Percentiles rank a stretch among this genome's conserved stretches.
These are phyloP conservation scores for Popillia japonica DNA, from an alignment of 1,140 invertebrate genomes.

Conservation along the genomic window DNA sequence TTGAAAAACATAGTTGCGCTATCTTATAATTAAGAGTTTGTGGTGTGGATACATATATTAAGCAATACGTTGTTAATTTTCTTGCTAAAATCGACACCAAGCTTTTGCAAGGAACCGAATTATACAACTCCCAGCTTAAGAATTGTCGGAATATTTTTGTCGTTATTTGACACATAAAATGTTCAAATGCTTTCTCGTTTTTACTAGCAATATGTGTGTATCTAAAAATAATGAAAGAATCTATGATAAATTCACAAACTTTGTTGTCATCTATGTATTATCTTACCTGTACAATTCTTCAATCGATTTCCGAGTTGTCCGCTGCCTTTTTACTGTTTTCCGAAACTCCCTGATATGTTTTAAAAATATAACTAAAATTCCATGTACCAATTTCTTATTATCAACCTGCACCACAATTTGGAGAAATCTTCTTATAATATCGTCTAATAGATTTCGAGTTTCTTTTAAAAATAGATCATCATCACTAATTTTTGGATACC, in stretches of 20 bases:
- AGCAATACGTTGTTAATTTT: conserved; percentile 63
- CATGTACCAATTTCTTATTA: conserved; percentile 53
- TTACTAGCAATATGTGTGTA: conserved; percentile 62
- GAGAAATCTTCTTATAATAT: conserved; percentile 50
- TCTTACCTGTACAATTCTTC: conserved; percentile 58
- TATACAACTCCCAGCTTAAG: conserved; percentile 71
- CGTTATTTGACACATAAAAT: conserved; percentile 67
- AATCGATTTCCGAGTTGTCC: conserved; percentile 58
- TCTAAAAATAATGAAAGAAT: conserved; percentile 50
- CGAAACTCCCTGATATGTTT: conserved; percentile 67
- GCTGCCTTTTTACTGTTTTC: conserved; percentile 63
- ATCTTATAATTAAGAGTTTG: conserved; percentile 66
- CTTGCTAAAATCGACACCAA: conserved; percentile 69
- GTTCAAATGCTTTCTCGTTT: conserved; percentile 62
- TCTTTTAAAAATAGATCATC: conserved; percentile 53
- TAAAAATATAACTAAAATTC: conserved; percentile 62
- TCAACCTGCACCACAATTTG: conserved; percentile 51
- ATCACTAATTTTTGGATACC: conserved; percentile 55
- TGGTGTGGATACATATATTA: conserved; percentile 62
- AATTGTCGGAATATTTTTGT: conserved; percentile 69
- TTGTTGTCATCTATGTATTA: too few species aligned
- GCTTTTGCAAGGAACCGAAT: conserved; percentile 70
- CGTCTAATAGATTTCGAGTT: conserved; percentile 52
- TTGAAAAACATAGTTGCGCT: conserved; percentile 41
- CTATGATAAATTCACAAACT: neutral